Evolutionary conservation across 2,888 invertebrate genomes (phyloP), one percentile per base, ranked within the genome.

Genomic region (Stramonita haemastoma): DNA sequence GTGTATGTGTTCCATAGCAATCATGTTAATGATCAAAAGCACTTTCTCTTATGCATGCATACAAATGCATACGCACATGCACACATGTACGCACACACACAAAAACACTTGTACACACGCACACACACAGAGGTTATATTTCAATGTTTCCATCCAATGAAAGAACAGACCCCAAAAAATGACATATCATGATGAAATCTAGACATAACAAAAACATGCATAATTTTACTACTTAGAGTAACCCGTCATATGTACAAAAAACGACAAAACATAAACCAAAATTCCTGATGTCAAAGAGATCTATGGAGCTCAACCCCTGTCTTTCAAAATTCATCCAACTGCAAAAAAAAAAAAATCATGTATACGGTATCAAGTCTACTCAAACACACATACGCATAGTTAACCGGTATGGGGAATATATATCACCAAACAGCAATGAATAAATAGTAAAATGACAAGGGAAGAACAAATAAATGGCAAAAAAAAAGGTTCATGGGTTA

Each of bases 331-430:
- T 66, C 66, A 66, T 26, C 66, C 17, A 13, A 22, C 26, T 66
- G 17, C 26, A n/a, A 2, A 1, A 15, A 34, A 79, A 29, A 79
- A 79, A 79, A 79, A 79, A 79, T 73, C 79, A 13, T 17, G 32
- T 13, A 34, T 34, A 79, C 79, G 15, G 32, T 46, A 79, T 73
- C 79, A 13, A 13, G 32, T 13, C 2, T 34, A 79, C 79, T 15
- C 34, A 73, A n/a, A 73, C 73, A 73, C 73, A 73, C 73, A 73
- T n/a, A 73, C 73, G n/a, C 73, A 73, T 73, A n/a, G n/a, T 73
- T 11, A n/a, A 73, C 26, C 26, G n/a, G 73, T 60, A 60, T 73
- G n/a, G 73, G 73, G 73, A 73, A n/a, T 26, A 73, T 73, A 73
- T 73, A 15, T 60, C 22, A 60, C 15, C 60, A 19, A 22, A 60